phyloP scores from a whole-genome alignment of 35 echinoderm and acorn worm genomes.

The Diadema setosum region DNA sequence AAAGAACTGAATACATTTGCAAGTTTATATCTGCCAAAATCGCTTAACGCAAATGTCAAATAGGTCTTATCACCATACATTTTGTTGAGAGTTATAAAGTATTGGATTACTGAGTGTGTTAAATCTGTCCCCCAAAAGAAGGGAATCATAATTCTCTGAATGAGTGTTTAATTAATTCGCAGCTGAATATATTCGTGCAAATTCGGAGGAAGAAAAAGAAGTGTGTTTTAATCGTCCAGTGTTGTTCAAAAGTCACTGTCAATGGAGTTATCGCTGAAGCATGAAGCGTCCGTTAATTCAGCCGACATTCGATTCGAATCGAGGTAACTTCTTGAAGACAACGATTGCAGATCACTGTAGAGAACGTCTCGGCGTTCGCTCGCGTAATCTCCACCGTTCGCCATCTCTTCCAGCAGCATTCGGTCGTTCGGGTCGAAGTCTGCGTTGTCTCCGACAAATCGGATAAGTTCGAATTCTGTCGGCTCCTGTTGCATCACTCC shows the following conservation, averaged over 20 bases:
- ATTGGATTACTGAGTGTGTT: too few relatives aligned
- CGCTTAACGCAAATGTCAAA: too few relatives aligned
- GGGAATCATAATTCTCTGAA: too few relatives aligned
- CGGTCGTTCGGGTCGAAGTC: not conserved
- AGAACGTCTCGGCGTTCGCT: not conserved
- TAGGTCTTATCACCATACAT: too few relatives aligned
- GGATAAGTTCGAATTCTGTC: not conserved
- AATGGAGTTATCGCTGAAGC: slow-evolving; percentile 25
- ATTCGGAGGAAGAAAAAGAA: not conserved
- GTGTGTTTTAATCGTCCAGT: not conserved
- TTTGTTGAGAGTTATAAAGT: too few relatives aligned
- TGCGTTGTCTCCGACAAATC: not conserved
- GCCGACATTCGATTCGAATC: slow-evolving; percentile 27
- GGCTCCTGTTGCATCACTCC: slow-evolving; percentile 34
- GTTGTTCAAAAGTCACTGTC: slow-evolving; percentile 36
- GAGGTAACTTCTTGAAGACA: slow-evolving; percentile 16
- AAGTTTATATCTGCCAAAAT: too few relatives aligned
- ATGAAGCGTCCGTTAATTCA: slow-evolving; percentile 18
- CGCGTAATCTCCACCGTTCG: not conserved
- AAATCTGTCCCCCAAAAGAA: too few relatives aligned
- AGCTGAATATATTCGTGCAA: not conserved
- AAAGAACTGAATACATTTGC: too few relatives aligned
- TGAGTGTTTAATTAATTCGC: too few relatives aligned
- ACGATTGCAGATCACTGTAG: not conserved
- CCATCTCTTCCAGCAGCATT: not conserved